Base-by-base conservation (phyloP, 2,113 vertebrate species). In the Myrmecophaga tridactyla region DNA sequence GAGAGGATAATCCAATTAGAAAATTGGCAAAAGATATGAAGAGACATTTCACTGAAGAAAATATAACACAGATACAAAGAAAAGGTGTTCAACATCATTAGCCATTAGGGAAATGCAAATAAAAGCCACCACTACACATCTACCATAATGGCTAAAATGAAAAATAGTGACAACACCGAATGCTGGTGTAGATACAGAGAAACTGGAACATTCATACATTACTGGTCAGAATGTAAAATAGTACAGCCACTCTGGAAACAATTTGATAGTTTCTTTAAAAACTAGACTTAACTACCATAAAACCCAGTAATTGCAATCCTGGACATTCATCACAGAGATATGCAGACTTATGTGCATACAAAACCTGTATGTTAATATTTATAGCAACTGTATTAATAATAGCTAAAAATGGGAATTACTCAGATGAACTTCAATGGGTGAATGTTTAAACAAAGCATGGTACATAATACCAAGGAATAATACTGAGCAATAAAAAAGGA, bases 1-100 rank as follows among this genome's bases (percentile, higher is more conserved):
- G 73, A 87, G 92, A 78, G 36, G 86, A 15, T 12, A 81, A 90
- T 72, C 27, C 51, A 95, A n/a, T 90, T 70, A 90, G 87, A 77
- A 95, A 93, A 60, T 51, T 92, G 78, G 60, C 82, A 90, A 73
- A 82, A 60, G 41, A 43, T 63, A 43, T 62, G 34, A 88, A n/a
- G n/a, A n/a, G n/a, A n/a, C n/a, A n/a, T n/a, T n/a, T n/a, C n/a
- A n/a, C n/a, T 67, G 43, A 82, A 56, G 51, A 87, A 53, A 51
- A 86, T 7, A 13, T 21, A 69, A 56, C 21, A 56, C 63, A 92
- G 75, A 81, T 85, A 51, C 62, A 84, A 90, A 39, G 23, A 80
- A 67, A 77, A 81, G 48, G 75, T 69, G 82, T 56, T 95, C 58
- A 56, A 46, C 65, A 75, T 25, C 67, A 65, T 84, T 80, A 90